Evolutionary conservation across 2,113 vertebrate genomes (phyloP).

Genomic region (Rhinichthys klamathensis): DNA sequence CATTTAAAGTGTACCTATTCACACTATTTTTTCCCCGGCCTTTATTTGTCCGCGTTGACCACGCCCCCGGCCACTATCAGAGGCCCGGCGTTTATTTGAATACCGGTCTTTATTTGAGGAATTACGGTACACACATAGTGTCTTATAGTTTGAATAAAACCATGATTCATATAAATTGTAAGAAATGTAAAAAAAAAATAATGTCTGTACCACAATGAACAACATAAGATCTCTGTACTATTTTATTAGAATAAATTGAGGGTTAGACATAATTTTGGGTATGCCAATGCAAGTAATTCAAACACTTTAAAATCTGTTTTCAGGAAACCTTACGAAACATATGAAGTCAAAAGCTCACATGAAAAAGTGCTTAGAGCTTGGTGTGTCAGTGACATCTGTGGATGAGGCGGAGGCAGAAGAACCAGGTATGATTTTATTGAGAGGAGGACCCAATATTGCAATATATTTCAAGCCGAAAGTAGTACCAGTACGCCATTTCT

Average conservation of each 20-base stretch:
- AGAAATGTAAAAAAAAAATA: not conserved
- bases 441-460: constrained; percentile 28
- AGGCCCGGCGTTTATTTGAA: too few species aligned
- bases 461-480: constrained; percentile 14
- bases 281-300: constrained; percentile 24
- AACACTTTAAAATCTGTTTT: constrained; percentile 47
- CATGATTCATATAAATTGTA: not conserved
- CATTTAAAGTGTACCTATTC: too few species aligned
- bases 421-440: constrained; percentile 79
- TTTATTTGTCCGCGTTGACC: too few species aligned
- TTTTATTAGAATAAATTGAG: constrained; percentile 2
- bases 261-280: constrained; percentile 44
- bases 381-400: constrained; percentile 93
- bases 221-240: constrained; percentile 12
- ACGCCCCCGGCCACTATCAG: too few species aligned
- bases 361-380: constrained; percentile 98
- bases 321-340: constrained; percentile 99
- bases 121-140: not conserved
- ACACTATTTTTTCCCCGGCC: too few species aligned
- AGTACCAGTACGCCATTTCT: too few species aligned
- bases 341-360: constrained; percentile 99
- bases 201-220: not conserved
- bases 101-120: too few species aligned
- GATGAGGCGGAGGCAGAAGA: constrained; percentile 91
- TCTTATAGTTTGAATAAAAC: constrained; percentile 24